A percentile compares a stretch with the other conserved stretches of the same genome.
Conservation (phyloP, 2,113 vertebrate species). For the Syrrhaptes paradoxus region DNA sequence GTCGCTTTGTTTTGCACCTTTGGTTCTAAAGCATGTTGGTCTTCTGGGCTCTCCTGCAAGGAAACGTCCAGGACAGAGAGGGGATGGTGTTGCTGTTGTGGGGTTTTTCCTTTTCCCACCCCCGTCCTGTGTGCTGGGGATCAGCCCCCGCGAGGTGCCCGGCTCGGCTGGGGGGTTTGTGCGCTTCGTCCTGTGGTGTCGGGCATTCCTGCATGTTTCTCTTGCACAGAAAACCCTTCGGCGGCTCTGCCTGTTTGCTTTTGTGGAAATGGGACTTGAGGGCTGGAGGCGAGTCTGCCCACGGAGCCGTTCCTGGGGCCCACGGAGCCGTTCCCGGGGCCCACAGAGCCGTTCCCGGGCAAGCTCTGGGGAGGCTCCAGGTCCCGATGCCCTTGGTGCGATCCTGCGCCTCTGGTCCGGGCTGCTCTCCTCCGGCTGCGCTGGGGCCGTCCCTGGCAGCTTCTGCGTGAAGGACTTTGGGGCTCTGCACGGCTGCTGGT, state of each 20-base stretch:
- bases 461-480: background rate
- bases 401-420: background rate
- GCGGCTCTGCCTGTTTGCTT: background rate
- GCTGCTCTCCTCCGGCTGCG: background rate
- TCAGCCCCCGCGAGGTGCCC: background rate
- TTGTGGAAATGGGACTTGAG: background rate
- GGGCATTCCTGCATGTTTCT: background rate
- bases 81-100: background rate
- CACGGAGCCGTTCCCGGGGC: too few relatives aligned
- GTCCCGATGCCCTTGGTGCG: accelerated
- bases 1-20: background rate
- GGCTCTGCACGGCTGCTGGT: background rate
- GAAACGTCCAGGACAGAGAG: background rate
- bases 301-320: background rate
- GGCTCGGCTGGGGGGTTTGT: background rate
- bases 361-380: background rate
- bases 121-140: too few relatives aligned
- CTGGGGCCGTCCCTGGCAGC: background rate
- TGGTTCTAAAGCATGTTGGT: background rate
- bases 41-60: background rate
- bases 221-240: too few relatives aligned
- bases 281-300: background rate
- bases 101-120: background rate
- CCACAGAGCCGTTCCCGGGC: too few relatives aligned
- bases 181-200: accelerated